phyloP scores from a whole-genome alignment of 35 echinoderm and acorn worm genomes.

The Ophioderma brevispina region DNA sequence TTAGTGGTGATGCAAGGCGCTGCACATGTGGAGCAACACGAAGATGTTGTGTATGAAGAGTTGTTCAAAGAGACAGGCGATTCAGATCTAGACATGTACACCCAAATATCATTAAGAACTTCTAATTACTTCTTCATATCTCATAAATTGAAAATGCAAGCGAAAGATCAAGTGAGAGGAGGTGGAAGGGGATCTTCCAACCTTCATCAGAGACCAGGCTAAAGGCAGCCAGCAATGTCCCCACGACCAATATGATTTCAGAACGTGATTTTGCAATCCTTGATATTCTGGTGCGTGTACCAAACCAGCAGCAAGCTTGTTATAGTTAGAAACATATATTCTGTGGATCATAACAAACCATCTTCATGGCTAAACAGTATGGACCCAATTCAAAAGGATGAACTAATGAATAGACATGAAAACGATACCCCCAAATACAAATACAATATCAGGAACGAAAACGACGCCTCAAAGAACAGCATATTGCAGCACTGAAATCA shows the following conservation, averaged over 20 bases:
- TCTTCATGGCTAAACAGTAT: slow-evolving; percentile 4
- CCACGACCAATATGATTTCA: slow-evolving; percentile 40
- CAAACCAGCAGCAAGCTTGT: slow-evolving; percentile 29
- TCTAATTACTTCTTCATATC: background rate
- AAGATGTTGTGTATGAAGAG: slow-evolving; percentile 20
- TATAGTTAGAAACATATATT: slow-evolving; percentile 8
- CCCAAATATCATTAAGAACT: background rate
- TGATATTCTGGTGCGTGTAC: background rate
- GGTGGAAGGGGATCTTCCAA: slow-evolving; percentile 3
- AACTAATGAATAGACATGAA: background rate
- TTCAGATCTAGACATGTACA: slow-evolving; percentile 13
- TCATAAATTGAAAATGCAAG: slow-evolving; percentile 27
- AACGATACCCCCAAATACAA: background rate
- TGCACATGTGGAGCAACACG: background rate
- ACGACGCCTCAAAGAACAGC: slow-evolving; percentile 23
- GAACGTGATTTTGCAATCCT: slow-evolving; percentile 16
- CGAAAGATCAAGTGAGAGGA: slow-evolving; percentile 28
- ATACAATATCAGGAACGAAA: no score
- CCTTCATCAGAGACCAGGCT: background rate
- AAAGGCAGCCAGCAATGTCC: background rate
- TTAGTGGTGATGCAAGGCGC: background rate
- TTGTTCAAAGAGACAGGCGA: slow-evolving; percentile 25
- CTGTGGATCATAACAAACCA: slow-evolving; percentile 30
- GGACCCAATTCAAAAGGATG: background rate
- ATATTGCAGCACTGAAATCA: background rate